Percentiles rank a stretch among this genome's conserved stretches.
Evolutionary conservation across 1,140 invertebrate genomes (phyloP).

Genomic region (Arion vulgaris): DNA sequence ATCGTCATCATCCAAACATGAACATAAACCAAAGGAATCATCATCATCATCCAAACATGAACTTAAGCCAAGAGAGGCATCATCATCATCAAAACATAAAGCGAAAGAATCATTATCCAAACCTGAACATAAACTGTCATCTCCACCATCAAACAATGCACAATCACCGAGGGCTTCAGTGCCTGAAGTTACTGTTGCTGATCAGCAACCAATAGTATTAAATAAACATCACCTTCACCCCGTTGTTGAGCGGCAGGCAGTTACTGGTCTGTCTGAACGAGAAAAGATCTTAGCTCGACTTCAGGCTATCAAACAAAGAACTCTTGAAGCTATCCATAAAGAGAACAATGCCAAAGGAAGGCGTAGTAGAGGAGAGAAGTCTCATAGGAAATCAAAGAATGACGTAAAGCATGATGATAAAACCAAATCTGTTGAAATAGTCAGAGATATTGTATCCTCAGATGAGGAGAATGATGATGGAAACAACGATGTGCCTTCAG

Average conservation of each 20-base stretch:
- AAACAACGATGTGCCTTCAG: slow-evolving; percentile 9
- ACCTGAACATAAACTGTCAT: background rate
- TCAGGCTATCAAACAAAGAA: slow-evolving; percentile 34
- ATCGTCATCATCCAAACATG: background rate
- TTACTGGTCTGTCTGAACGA: slow-evolving; percentile 6
- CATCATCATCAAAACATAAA: background rate
- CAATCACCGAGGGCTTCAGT: background rate
- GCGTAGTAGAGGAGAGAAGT: slow-evolving; percentile 19
- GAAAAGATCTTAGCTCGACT: slow-evolving; percentile 34
- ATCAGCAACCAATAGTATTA: slow-evolving; percentile 10
- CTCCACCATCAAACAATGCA: background rate
- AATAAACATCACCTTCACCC: slow-evolving; percentile 30
- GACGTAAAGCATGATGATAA: slow-evolving; percentile 34
- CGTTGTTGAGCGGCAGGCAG: background rate
- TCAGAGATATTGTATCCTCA: slow-evolving; percentile 10
- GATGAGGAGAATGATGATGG: slow-evolving; percentile 11
- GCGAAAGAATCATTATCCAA: background rate
- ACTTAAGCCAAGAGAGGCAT: background rate
- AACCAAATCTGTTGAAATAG: slow-evolving; percentile 32
- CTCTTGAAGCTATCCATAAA: slow-evolving; percentile 26
- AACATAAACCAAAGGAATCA: background rate
- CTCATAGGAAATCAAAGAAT: slow-evolving; percentile 19
- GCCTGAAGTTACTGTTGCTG: background rate
- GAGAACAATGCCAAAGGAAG: slow-evolving; percentile 21
- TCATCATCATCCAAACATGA: background rate